Evolutionary conservation across 2,797 vertebrate genomes (phyloP).

Genomic region (Aphelocoma californica): DNA sequence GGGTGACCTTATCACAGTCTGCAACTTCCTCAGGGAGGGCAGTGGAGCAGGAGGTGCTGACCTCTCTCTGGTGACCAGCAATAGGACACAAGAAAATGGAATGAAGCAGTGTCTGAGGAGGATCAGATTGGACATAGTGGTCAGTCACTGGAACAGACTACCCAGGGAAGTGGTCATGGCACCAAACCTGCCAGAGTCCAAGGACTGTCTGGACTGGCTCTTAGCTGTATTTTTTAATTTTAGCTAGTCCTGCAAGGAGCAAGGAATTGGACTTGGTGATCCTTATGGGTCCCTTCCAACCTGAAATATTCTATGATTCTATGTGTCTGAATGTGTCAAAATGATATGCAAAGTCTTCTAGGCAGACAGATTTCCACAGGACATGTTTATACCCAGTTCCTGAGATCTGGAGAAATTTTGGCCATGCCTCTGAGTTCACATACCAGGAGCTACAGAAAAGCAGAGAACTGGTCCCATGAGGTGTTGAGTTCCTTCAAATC

Average conservation of each 20-base stretch:
- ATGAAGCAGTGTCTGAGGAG: accelerated
- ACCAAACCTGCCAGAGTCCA: not conserved
- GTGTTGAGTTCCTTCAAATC: not conserved
- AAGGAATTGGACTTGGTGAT: not conserved
- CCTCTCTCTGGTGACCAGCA: not conserved
- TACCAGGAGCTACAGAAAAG: not conserved
- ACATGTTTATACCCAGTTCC: not conserved
- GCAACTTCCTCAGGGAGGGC: not conserved
- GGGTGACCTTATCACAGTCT: not conserved
- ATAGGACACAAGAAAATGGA: not conserved
- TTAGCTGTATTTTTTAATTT: not conserved
- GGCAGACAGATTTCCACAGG: not conserved
- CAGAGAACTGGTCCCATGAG: not conserved
- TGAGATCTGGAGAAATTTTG: not conserved
- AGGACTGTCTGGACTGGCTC: not conserved
- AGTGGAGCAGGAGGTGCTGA: not conserved
- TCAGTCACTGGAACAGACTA: not conserved
- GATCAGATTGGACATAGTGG: not conserved
- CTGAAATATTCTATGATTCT: not conserved
- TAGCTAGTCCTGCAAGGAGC: not conserved
- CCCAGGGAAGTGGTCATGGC: not conserved
- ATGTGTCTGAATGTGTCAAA: not conserved
- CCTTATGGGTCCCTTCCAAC: not conserved
- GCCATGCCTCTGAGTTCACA: not conserved
- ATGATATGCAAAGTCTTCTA: not conserved